Evolutionary conservation across 2,888 invertebrate genomes (phyloP).

Genomic region (Drosophila nr. perissopoda): DNA sequence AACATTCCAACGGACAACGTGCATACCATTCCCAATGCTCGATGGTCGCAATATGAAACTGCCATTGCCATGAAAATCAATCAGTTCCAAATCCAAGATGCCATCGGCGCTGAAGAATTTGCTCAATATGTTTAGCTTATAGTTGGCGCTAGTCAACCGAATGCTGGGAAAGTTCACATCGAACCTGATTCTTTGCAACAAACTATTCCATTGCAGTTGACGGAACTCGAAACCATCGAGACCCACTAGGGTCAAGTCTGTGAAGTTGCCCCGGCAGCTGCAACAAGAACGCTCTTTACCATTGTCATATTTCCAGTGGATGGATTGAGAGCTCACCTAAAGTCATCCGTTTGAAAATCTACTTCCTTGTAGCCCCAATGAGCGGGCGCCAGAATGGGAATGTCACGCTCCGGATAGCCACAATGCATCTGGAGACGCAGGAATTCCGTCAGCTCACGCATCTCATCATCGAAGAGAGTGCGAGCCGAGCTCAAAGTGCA

Average conservation of each 20-base stretch:
- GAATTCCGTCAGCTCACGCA: constrained; percentile 78
- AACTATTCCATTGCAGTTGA: constrained; percentile 68
- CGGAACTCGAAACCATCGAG: constrained; percentile 76
- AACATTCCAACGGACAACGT: constrained; percentile 67
- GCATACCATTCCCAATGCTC: constrained; percentile 42
- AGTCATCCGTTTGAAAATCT: constrained; percentile 28
- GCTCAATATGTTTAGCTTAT: constrained; percentile 61
- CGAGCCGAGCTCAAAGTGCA: constrained; percentile 46
- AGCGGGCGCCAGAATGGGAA: constrained; percentile 80
- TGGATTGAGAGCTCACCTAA: constrained; percentile 54
- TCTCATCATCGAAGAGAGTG: constrained; percentile 75
- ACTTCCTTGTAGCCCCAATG: constrained; percentile 56
- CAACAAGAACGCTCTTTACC: background rate
- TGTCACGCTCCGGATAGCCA: constrained; percentile 72
- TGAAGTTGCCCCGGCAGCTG: constrained; percentile 70
- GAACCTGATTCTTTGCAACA: constrained; percentile 70
- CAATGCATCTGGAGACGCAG: constrained; percentile 82
- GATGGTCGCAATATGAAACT: constrained; percentile 74
- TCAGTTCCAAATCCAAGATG: constrained; percentile 57
- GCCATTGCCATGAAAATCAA: constrained; percentile 69
- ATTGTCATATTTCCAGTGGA: background rate
- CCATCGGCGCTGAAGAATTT: constrained; percentile 65
- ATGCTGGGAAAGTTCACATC: constrained; percentile 77
- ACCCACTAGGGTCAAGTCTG: constrained; percentile 69
- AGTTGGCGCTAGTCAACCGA: constrained; percentile 59